Evolutionary conservation across 2,113 vertebrate species (phyloP), one percentile per base, ranked within the genome.

Genomic region (Madoqua kirkii): DNA sequence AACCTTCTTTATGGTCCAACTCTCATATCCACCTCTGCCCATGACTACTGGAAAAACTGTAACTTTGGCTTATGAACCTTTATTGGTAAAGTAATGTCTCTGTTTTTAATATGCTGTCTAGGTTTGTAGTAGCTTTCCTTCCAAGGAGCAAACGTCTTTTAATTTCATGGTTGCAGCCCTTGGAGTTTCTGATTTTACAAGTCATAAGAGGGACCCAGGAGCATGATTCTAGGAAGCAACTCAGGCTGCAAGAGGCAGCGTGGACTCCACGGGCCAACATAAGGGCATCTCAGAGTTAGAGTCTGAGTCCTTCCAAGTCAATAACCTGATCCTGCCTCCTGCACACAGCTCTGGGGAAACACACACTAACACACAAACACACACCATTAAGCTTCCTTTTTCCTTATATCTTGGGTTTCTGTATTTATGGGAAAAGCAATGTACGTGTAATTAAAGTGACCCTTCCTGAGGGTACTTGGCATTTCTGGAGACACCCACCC

Each of bases 231-330:
- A 40, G 43, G 50, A 59, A 76, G 54, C 14, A 19, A 62, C 6
- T 2, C 17, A n/a, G n/a, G 83, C 17, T 29, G 15, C 3, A 3
- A 10, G 50, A 4, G 43, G 59, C 48, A 2, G 40, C 7, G 3
- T 14, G 10, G 36, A 13, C 31, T 29, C 64, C 1, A 0, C 1
- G 0, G n/a, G n/a, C 16, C 71, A 55, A 57, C 33, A 25, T 0
- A 0, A 0, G 10, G 21, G 9, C n/a, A 4, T 31, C 50, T 84
- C 12, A 0, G 45, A 16, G 11, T 31, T 19, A 23, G 52, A n/a
- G 23, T 59, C 62, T 33, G 33, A 40, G 29, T 16, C 29, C 21
- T 78, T 71, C 43, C 43, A 23, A 27, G 27, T 19, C 40, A 52
- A 1, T 59, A 10, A 27, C 52, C 36, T 1, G 3, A 50, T n/a